Evolutionary conservation across 2,888 invertebrate genomes (phyloP).

Genomic region (Agrochola macilenta): DNA sequence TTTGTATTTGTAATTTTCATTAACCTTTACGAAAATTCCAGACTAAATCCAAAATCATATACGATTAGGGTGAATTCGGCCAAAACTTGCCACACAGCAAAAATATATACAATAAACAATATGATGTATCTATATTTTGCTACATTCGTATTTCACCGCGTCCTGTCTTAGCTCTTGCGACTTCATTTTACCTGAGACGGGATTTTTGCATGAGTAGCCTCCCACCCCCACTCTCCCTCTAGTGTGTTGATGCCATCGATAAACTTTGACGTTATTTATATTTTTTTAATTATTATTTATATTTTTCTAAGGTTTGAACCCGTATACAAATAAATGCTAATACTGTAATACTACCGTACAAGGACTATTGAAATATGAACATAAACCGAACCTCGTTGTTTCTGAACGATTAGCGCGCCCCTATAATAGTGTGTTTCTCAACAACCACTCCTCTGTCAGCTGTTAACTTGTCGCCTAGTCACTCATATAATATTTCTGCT

Average conservation of each 20-base stretch:
- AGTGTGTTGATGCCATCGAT: constrained; percentile 68
- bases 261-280: constrained; percentile 35
- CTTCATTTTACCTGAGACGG: constrained; percentile 81
- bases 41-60: neutral
- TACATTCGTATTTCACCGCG: constrained; percentile 70
- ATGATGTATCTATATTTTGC: constrained; percentile 68
- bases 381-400: no score
- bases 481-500: no score
- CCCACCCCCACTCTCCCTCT: constrained; percentile 70
- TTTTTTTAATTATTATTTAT: neutral
- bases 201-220: constrained; percentile 80
- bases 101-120: constrained; percentile 52
- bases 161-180: constrained; percentile 76
- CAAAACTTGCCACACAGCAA: constrained; percentile 54
- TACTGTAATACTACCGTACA: neutral
- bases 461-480: no score
- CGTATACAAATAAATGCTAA: neutral
- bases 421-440: no score
- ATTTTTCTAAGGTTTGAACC: neutral
- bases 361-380: neutral
- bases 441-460: no score
- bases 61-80: constrained; percentile 13
- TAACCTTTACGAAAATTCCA: neutral
- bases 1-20: neutral
- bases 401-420: no score